These are phyloP conservation scores for Platycnemis pennipes DNA, from an alignment of 2,888 invertebrate genomes.

Conservation along the genomic window DNA sequence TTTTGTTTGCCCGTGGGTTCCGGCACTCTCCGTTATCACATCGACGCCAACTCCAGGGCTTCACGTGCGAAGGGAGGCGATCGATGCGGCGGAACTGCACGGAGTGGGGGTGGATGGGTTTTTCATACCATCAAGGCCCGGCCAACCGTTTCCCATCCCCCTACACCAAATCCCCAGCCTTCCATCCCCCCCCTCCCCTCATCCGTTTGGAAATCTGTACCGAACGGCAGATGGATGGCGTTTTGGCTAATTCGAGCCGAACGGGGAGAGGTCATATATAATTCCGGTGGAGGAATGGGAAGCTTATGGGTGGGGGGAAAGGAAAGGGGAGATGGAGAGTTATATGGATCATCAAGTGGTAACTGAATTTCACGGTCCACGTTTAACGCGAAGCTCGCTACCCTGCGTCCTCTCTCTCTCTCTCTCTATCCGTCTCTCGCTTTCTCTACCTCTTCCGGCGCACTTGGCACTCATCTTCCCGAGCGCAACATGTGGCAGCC, in stretches of 20 bases:
- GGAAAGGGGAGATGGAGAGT: not conserved
- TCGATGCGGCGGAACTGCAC: not conserved
- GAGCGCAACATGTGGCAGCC: slow-evolving; percentile 36
- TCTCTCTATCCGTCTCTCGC: not conserved
- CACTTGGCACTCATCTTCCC: not conserved
- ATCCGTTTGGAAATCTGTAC: not conserved
- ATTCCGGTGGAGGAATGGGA: not conserved
- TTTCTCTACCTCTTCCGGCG: not conserved
- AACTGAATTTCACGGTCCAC: not conserved
- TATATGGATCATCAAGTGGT: slow-evolving; percentile 15
- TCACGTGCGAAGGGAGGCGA: not conserved
- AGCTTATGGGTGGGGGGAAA: not conserved
- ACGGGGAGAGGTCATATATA: not conserved
- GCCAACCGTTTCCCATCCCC: not conserved
- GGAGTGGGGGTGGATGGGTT: not conserved
- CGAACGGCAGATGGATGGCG: not conserved
- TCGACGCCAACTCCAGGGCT: not conserved
- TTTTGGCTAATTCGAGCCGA: not conserved
- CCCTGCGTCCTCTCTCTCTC: not conserved
- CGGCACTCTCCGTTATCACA: not conserved
- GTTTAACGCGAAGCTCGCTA: not conserved
- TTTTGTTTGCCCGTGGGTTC: not conserved
- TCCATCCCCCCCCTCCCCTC: not conserved
- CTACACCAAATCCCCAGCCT: not conserved
- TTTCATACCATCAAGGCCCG: not conserved